Evolutionary conservation across 2,797 vertebrate genomes (phyloP), one percentile per base, ranked within the genome.

Genomic region (Crossoptilon crossoptilon): DNA sequence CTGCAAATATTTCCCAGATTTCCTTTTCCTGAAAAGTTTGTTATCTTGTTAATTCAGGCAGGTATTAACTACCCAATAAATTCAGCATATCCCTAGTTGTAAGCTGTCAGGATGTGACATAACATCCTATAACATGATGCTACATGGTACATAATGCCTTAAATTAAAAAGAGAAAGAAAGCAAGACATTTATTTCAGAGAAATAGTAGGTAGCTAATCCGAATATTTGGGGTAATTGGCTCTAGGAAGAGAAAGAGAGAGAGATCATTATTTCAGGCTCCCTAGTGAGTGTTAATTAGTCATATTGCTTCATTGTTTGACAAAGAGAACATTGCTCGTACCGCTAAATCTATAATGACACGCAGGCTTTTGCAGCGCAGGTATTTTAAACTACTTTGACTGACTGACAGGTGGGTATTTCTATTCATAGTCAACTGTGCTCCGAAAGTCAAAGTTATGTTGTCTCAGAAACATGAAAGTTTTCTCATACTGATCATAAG

Each of bases 211-310:
- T 97, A 97, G 94, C 89, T 97, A 97, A 97, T 97, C 96, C 97
- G 98, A 98, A 98, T 98, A 98, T 98, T 97, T 97, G 97, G 97
- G 94, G 96, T 98, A 98, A 98, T 98, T 98, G 98, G 97, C 96
- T 98, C 96, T 94, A 96, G 97, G 97, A 97, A 97, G 62, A 64
- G 39, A 64, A 74, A 96, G 94, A 97, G 94, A 97, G 94, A 97
- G 94, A 97, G 93, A 97, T 97, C 97, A 96, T 98, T 98, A 98
- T 98, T 97, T 97, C 96, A 95, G 96, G 92, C 96, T 98, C 97
- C 97, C 97, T 69, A 96, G 97, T 94, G 98, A 98, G 98, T 89
- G 94, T 98, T 98, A 98, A 98, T 98, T 98, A 98, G 96, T 97
- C 97, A 97, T 97, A 98, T 97, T 97, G 94, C 97, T 96, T 97